A percentile compares a stretch with the other conserved stretches of the same genome.
Conservation (phyloP, 2,888 invertebrate genomes). For the Nephrotoma appendiculata region DNA sequence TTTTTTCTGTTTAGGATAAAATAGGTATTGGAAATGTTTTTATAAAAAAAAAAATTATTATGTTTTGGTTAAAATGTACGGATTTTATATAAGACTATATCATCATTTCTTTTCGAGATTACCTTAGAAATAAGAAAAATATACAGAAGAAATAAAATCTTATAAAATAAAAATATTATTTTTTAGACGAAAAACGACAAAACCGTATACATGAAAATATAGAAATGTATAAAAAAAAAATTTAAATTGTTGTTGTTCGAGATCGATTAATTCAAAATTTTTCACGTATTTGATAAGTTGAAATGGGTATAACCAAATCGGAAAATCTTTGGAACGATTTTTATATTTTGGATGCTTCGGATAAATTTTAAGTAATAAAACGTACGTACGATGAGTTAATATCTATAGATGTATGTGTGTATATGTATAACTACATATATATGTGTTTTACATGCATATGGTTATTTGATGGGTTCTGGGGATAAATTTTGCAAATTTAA, state of each 20-base stretch:
- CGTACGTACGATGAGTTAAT: not conserved
- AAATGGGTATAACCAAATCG: not conserved
- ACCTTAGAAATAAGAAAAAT: not conserved
- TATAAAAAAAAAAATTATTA: not conserved
- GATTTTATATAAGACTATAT: not conserved
- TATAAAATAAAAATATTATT: not conserved
- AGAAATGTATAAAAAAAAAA: not conserved
- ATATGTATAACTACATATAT: not conserved
- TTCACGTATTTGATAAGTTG: not conserved
- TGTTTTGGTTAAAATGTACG: not conserved
- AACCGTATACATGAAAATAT: not conserved
- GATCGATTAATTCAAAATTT: not conserved
- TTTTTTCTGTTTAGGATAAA: not conserved
- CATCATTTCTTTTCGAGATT: not conserved
- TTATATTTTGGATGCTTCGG: not conserved
- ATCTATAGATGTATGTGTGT: not conserved
- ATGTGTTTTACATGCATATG: not conserved
- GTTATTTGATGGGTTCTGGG: no score
- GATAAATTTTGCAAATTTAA: not conserved
- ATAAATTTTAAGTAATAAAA: not conserved
- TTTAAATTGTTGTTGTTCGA: not conserved
- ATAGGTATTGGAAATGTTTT: not conserved
- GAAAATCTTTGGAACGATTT: not conserved
- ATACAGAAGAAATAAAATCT: not conserved
- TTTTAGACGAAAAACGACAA: not conserved